phyloP scores from a whole-genome alignment of 2,113 vertebrate species.

The Sminthopsis crassicaudata region DNA sequence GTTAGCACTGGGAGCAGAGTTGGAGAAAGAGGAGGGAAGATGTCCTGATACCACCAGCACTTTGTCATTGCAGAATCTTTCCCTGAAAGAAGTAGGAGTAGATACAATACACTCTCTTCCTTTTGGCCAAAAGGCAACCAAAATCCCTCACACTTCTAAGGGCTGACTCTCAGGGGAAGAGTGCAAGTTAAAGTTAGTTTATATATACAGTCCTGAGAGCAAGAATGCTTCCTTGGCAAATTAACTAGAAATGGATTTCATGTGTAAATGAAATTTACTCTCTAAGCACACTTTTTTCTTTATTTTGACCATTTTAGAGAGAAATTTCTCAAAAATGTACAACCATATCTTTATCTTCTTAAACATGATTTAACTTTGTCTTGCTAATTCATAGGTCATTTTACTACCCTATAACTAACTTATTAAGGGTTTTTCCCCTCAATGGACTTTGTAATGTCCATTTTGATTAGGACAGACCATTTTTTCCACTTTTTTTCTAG shows the following conservation, averaged over 20 bases:
- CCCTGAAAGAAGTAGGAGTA: background rate
- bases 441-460: background rate
- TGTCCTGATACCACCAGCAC: fast-evolving
- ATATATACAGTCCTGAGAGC: background rate
- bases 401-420: background rate
- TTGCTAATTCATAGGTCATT: background rate
- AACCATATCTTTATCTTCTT: background rate
- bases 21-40: background rate
- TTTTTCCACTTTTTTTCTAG: background rate
- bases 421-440: background rate
- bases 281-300: background rate
- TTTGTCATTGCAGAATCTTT: fast-evolving
- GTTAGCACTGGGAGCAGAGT: background rate
- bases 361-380: background rate
- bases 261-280: background rate
- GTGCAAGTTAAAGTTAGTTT: background rate
- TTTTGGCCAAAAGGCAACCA: background rate
- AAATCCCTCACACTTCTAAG: background rate
- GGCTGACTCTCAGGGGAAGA: background rate
- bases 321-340: background rate
- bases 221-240: background rate
- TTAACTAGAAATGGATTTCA: background rate
- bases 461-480: background rate
- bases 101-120: background rate
- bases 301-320: background rate